Percentiles rank a stretch among this genome's conserved stretches.
These are phyloP conservation scores for Chionoecetes opilio DNA, from an alignment of 1,140 invertebrate species.

Conservation along the genomic window DNA sequence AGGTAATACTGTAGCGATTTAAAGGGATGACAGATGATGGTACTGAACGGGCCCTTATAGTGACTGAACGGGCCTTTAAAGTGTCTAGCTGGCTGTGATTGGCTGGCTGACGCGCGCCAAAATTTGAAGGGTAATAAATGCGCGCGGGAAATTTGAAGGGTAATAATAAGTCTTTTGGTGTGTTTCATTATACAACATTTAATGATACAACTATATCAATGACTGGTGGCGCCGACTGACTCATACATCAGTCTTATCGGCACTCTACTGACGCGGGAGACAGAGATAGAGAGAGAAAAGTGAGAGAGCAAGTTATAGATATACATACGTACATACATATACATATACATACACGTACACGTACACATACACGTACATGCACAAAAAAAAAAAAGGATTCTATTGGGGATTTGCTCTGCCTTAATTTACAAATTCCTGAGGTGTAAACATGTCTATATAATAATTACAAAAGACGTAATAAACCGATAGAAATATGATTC, in stretches of 20 bases:
- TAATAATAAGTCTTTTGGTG: background rate
- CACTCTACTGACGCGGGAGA: background rate
- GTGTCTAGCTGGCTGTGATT: no score
- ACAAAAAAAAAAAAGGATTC: background rate
- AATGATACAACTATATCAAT: background rate
- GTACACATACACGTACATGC: background rate
- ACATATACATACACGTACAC: background rate
- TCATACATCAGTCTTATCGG: background rate
- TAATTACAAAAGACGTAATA: background rate
- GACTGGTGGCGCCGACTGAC: background rate
- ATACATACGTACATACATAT: background rate
- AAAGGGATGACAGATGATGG: no score
- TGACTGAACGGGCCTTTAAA: no score
- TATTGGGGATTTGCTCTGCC: background rate
- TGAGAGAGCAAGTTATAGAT: background rate
- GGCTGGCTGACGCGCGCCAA: no score
- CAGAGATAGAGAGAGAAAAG: background rate
- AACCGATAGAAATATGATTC: background rate
- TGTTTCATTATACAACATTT: conserved; percentile 31
- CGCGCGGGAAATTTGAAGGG: no score
- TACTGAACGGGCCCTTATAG: no score
- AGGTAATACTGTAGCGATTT: no score
- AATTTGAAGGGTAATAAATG: no score
- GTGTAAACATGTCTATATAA: conserved; percentile 30
- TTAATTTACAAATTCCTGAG: conserved; percentile 21